A percentile compares a stretch with the other conserved stretches of the same genome.
phyloP scores from a whole-genome alignment of 2,113 vertebrate genomes.

The Bufo bufo region DNA sequence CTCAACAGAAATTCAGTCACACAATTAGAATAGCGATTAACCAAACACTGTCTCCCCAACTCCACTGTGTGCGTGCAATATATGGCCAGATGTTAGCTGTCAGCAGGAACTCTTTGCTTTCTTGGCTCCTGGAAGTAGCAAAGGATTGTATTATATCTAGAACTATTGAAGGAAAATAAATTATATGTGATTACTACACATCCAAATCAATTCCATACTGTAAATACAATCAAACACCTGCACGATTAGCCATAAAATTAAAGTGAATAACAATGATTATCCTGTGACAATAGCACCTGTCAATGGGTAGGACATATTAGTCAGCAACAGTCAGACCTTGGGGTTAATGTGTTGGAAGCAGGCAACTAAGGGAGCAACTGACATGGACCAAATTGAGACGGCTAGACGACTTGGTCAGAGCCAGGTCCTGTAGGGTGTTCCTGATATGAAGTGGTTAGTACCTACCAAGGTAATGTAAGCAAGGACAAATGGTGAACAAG shows the following conservation, averaged over 20 bases:
- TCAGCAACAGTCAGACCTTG: too few species aligned
- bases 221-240: not conserved
- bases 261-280: not conserved
- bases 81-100: not conserved
- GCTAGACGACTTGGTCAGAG: too few species aligned
- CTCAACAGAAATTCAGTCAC: not conserved
- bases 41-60: not conserved
- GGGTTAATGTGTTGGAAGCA: too few species aligned
- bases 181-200: not conserved
- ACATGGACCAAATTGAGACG: too few species aligned
- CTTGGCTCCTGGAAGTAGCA: not conserved
- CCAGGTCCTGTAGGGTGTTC: too few species aligned
- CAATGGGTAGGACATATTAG: too few species aligned
- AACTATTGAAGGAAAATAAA: not conserved
- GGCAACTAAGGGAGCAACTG: too few species aligned
- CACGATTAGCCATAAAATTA: not conserved
- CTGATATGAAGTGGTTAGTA: too few species aligned
- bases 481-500: too few species aligned
- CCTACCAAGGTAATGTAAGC: too few species aligned
- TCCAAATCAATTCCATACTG: not conserved
- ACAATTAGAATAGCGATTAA: not conserved
- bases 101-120: not conserved
- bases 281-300: too few species aligned
- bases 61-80: not conserved
- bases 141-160: not conserved